Base-by-base conservation (phyloP, 2,113 vertebrate genomes). In the Hippocampus comes region DNA sequence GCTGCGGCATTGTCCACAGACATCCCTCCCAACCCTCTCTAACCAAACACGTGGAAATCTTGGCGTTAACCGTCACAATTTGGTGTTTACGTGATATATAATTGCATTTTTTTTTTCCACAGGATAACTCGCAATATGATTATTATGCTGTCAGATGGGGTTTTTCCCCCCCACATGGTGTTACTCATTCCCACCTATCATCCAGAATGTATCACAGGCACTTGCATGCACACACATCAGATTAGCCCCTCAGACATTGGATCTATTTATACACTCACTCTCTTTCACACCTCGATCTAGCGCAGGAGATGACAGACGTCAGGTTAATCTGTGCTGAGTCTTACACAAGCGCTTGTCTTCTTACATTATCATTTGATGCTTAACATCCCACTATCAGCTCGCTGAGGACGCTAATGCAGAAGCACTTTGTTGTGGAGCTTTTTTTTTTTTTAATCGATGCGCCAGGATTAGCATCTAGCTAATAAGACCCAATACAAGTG, bases 271-370 rank as follows among this genome's bases (percentile, higher is more conserved):
- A 87, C 74, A 71, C 73, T 81, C 75, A 51, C 84, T 77, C 75
- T 78, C 76, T 78, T 87, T 85, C 82, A 79, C 81, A 75, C 76
- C 71, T 75, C 80, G 78, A 82, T 84, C 78, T 80, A 51, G 67
- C 71, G 73, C 82, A 73, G 73, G 65, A 79, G 85, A 72, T 85
- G 86, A 89, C 88, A 90, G 86, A 87, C 72, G 57, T 91, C 89
- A 90, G 86, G 87, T 89, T 91, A 91, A 91, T 91, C 89, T 87
- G 76, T 78, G 80, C 82, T 85, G 85, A 88, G 84, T 89, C 76
- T 79, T 82, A 84, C 88, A 89, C 84, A 90, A 87, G 85, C 78
- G 71, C 53, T 70, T 87, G 88, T 90, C 87, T 85, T 84, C 86
- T 82, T 82, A 84, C 78, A 79, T 89, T 87, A 90, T 82, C 59